Percentiles rank a stretch among this genome's conserved stretches.
Conservation (phyloP, 2,797 vertebrate genomes). For the Spinus olivaceus region DNA sequence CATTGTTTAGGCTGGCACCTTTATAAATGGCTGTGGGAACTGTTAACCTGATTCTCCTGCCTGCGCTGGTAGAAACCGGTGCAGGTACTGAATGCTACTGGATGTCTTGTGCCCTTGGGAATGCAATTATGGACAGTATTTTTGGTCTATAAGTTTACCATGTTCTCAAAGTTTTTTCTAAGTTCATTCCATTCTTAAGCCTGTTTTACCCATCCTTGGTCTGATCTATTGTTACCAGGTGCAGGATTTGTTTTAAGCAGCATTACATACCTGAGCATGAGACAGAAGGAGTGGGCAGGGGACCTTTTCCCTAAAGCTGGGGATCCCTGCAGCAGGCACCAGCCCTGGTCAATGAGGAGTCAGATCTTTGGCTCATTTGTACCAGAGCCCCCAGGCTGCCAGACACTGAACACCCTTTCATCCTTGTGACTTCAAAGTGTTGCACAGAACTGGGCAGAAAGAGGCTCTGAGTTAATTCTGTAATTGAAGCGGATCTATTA, state of each 20-base stretch:
- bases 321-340: background rate
- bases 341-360: background rate
- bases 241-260: background rate
- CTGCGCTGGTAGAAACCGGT: background rate
- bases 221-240: background rate
- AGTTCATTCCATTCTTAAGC: background rate
- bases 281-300: background rate
- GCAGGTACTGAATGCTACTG: background rate
- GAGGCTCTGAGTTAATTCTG: background rate
- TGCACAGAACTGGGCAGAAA: background rate
- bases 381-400: background rate
- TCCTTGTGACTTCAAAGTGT: background rate
- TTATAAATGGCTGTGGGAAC: background rate
- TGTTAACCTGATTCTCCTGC: background rate
- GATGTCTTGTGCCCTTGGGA: background rate
- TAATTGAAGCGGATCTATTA: background rate
- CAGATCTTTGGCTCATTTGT: background rate
- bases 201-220: background rate
- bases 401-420: background rate
- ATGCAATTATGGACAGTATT: background rate
- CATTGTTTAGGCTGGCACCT: background rate
- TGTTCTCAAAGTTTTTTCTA: background rate
- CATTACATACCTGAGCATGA: fast-evolving
- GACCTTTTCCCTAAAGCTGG: background rate
- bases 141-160: background rate